Evolutionary conservation across 2,797 vertebrate genomes (phyloP).

Genomic region (Glyptemys insculpta): DNA sequence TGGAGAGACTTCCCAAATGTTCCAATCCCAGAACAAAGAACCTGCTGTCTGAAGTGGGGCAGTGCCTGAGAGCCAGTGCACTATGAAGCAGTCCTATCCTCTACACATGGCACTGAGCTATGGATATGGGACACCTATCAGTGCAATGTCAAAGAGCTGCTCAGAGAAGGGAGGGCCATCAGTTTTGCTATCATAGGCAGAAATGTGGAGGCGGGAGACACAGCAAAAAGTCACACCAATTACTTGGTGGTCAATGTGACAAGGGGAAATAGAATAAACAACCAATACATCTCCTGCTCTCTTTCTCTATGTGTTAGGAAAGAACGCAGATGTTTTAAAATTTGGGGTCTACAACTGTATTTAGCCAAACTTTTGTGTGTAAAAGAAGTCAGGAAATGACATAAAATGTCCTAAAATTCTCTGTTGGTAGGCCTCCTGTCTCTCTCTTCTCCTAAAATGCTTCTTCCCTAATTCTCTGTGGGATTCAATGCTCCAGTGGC

Average conservation of each 20-base stretch:
- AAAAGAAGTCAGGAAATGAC: constrained; percentile 18
- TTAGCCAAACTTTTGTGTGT: constrained; percentile 3
- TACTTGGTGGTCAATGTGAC: neutral
- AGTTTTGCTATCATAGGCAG: neutral
- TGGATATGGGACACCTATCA: neutral
- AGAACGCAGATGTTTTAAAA: neutral
- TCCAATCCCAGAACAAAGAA: neutral
- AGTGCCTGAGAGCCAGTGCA: neutral
- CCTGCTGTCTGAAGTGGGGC: neutral
- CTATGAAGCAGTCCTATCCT: neutral
- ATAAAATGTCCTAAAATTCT: constrained; percentile 12
- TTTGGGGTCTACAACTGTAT: neutral
- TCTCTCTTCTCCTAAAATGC: constrained; percentile 25
- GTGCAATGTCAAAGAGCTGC: neutral
- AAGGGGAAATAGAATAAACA: constrained; percentile 15
- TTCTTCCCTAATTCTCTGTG: neutral
- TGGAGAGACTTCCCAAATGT: neutral
- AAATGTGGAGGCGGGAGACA: neutral
- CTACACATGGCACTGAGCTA: neutral
- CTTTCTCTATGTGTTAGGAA: neutral
- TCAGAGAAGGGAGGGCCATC: neutral
- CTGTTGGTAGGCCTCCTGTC: neutral
- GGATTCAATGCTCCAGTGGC: constrained; percentile 4
- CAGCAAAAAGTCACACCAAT: neutral
- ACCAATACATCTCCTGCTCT: neutral